Evolutionary conservation across 2,797 vertebrate species (phyloP), one percentile per base, ranked within the genome.

Genomic region (Danio choprae): DNA sequence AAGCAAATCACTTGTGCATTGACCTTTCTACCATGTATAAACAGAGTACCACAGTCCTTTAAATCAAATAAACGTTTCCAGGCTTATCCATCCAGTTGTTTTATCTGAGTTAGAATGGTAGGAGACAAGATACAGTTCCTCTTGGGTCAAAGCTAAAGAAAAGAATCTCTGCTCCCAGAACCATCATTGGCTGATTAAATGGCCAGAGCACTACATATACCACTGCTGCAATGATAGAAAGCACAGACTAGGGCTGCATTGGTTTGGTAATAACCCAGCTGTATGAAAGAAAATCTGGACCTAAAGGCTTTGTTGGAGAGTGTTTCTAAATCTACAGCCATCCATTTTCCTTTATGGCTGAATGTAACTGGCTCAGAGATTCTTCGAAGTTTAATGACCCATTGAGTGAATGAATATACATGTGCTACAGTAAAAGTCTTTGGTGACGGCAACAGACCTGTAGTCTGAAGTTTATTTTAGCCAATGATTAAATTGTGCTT

Each of bases 211-310:
- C 50, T 58, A 59, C 79, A 41, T 36, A 74, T 29, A 73, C 29
- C 56, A 81, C 68, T 38, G 64, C 55, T 48, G 22, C 40, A 69
- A 63, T 79, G 73, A 79, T 79, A 73, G 72, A 83, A 87, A 84
- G 60, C 75, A 74, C 71, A 82, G 77, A 76, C 72, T 68, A 59
- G 76, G 64, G 12, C 62, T 56, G 29, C 22, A 40, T 13, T 83
- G 78, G 58, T 56, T 75, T 77, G 63, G 67, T 77, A 71, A 38
- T 65, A 77, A 68, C 43, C 65, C 77, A 77, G 73, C 44, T 13
- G 46, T 41, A 60, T 62, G 79, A 77, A 79, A 13, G 46, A 60
- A 65, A 69, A 74, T 6, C 74, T 58, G 82, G 80, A 81, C 55
- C 55, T 69, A 80, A 77, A 74, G 70, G 77, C 55, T 79, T 69